phyloP scores from a whole-genome alignment of 2,888 invertebrate species.

The Heliconius aoede region DNA sequence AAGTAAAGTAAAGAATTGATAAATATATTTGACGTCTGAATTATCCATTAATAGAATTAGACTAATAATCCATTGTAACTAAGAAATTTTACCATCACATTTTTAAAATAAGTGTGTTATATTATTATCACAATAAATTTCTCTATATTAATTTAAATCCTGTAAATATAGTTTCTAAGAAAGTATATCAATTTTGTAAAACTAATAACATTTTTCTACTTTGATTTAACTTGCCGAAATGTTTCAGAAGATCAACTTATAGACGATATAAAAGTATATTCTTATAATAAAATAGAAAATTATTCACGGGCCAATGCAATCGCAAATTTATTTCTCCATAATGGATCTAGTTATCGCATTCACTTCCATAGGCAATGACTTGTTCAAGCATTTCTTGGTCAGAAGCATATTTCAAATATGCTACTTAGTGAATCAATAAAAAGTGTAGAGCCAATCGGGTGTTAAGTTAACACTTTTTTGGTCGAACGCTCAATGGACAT shows the following conservation, averaged over 20 bases:
- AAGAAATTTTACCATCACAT: neutral
- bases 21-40: no score
- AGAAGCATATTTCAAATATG: slow-evolving; percentile 42
- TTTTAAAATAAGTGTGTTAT: neutral
- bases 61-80: no score
- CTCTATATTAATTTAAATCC: neutral
- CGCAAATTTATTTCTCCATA: slow-evolving; percentile 45
- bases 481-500: slow-evolving; percentile 73
- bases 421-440: slow-evolving; percentile 63
- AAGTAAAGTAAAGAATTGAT: no score
- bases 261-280: slow-evolving; percentile 29
- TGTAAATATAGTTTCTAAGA: slow-evolving; percentile 6
- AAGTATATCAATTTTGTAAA: slow-evolving; percentile 29
- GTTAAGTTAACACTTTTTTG: slow-evolving; percentile 72
- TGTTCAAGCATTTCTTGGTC: slow-evolving; percentile 24
- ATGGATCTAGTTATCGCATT: slow-evolving; percentile 24
- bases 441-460: slow-evolving; percentile 62
- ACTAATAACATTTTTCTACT: slow-evolving; percentile 32
- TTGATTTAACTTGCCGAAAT: slow-evolving; percentile 35
- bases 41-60: no score
- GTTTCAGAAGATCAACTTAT: slow-evolving; percentile 24
- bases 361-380: neutral
- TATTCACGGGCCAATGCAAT: slow-evolving; percentile 46
- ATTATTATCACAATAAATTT: neutral
- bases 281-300: slow-evolving; percentile 40